Evolutionary conservation across 1,140 invertebrate genomes (phyloP).

Genomic region (Drosophila bifasciata): DNA sequence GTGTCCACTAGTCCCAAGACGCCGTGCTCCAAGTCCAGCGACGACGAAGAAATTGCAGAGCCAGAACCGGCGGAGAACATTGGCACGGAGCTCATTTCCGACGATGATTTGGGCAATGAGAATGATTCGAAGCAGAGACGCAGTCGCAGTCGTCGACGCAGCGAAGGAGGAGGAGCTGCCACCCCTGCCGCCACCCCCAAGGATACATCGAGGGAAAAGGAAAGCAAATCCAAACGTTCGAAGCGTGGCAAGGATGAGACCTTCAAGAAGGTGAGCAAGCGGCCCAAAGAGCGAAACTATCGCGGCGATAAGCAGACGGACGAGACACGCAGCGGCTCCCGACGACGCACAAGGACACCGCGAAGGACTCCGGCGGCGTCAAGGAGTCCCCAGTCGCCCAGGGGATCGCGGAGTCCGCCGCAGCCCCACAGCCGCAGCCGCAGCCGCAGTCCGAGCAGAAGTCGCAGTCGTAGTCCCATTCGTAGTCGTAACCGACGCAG

Average conservation of each 20-base stretch:
- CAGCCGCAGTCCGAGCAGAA: slow-evolving; percentile 19
- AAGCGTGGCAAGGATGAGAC: slow-evolving; percentile 84
- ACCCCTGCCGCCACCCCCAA: neutral
- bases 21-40: slow-evolving; percentile 12
- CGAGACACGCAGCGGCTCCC: slow-evolving; percentile 34
- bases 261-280: slow-evolving; percentile 93
- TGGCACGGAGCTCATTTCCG: slow-evolving; percentile 90
- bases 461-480: slow-evolving; percentile 28
- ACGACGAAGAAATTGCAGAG: slow-evolving; percentile 12
- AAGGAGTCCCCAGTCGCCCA: slow-evolving; percentile 7
- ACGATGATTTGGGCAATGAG: slow-evolving; percentile 86
- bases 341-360: slow-evolving; percentile 2
- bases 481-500: slow-evolving; percentile 39
- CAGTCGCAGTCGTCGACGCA: slow-evolving; percentile 46
- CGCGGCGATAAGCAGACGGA: slow-evolving; percentile 86
- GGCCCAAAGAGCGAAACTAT: slow-evolving; percentile 92
- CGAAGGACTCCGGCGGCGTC: too few species aligned
- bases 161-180: slow-evolving; percentile 21
- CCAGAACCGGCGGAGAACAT: slow-evolving; percentile 85
- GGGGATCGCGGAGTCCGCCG: slow-evolving; percentile 18
- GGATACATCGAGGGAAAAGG: neutral
- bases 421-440: slow-evolving; percentile 7
- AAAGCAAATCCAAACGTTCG: slow-evolving; percentile 46
- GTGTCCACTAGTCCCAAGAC: slow-evolving; percentile 14
- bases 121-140: slow-evolving; percentile 57